phyloP scores from a whole-genome alignment of 2,888 invertebrate species.

The Cyaniris semiargus region DNA sequence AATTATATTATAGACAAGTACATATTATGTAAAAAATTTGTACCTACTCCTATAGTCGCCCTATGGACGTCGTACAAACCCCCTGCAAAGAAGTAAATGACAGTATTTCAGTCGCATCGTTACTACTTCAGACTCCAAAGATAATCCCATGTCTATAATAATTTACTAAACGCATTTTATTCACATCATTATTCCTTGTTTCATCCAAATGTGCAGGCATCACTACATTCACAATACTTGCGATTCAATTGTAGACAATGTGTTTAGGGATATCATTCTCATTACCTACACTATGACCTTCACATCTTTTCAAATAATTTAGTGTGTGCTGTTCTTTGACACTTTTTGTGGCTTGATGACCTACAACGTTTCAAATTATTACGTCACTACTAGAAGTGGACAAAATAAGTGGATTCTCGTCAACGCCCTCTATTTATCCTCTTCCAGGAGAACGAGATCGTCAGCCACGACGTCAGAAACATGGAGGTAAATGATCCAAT shows the following conservation, averaged over 20 bases:
- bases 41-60: slow-evolving; percentile 25
- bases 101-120: slow-evolving; percentile 54
- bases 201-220: not conserved
- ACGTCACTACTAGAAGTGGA: slow-evolving; percentile 50
- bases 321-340: not conserved
- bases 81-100: slow-evolving; percentile 32
- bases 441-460: slow-evolving; percentile 92
- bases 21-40: slow-evolving; percentile 26
- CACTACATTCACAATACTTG: slow-evolving; percentile 6
- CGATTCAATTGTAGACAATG: not conserved
- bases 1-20: slow-evolving; percentile 18
- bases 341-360: slow-evolving; percentile 14
- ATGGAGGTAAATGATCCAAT: slow-evolving; percentile 98
- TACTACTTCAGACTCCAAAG: slow-evolving; percentile 52
- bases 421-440: slow-evolving; percentile 75
- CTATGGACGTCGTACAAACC: slow-evolving; percentile 26
- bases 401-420: slow-evolving; percentile 66
- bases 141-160: slow-evolving; percentile 36
- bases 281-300: not conserved
- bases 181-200: not conserved
- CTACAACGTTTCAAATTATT: slow-evolving; percentile 65
- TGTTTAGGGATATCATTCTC: not conserved
- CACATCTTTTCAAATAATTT: not conserved
- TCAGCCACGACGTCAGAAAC: slow-evolving; percentile 97
- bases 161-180: slow-evolving; percentile 31